A percentile compares a stretch with the other conserved stretches of the same genome.
Evolutionary conservation across 35 echinoderm and acorn worm genomes (phyloP).

Genomic region (Stichopus chloronotus): DNA sequence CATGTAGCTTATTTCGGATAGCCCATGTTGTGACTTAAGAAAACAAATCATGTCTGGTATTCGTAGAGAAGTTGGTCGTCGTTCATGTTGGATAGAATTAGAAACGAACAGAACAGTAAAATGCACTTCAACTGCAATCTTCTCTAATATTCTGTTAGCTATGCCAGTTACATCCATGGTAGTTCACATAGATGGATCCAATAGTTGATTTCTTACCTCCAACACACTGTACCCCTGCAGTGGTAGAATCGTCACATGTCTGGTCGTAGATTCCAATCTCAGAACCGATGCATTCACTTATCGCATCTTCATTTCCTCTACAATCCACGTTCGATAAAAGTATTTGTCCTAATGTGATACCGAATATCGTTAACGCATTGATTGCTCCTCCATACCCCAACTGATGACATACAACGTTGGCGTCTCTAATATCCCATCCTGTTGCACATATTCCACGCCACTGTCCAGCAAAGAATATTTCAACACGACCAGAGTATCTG

Average conservation of each 20-base stretch:
- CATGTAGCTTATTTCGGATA: too few relatives aligned
- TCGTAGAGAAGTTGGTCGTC: too few relatives aligned
- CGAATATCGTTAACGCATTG: neutral
- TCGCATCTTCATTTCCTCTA: neutral
- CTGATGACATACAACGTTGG: slow-evolving; percentile 49
- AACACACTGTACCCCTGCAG: neutral
- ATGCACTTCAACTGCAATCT: too few relatives aligned
- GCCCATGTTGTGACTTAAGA: too few relatives aligned
- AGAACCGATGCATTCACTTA: neutral
- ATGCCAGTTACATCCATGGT: too few relatives aligned
- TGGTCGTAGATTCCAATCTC: neutral
- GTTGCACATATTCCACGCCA: slow-evolving; percentile 52
- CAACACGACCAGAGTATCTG: neutral
- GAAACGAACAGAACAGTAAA: too few relatives aligned
- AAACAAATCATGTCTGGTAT: too few relatives aligned
- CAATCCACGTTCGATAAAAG: neutral
- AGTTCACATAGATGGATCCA: too few relatives aligned
- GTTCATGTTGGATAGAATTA: too few relatives aligned
- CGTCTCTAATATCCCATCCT: slow-evolving; percentile 39
- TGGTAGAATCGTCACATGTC: neutral
- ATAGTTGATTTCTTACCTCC: neutral
- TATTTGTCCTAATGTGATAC: neutral
- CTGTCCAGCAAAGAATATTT: neutral
- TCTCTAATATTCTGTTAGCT: too few relatives aligned
- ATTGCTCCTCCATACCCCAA: slow-evolving; percentile 46